Conservation (phyloP, 2,113 vertebrate genomes). For the Anoura caudifer region DNA sequence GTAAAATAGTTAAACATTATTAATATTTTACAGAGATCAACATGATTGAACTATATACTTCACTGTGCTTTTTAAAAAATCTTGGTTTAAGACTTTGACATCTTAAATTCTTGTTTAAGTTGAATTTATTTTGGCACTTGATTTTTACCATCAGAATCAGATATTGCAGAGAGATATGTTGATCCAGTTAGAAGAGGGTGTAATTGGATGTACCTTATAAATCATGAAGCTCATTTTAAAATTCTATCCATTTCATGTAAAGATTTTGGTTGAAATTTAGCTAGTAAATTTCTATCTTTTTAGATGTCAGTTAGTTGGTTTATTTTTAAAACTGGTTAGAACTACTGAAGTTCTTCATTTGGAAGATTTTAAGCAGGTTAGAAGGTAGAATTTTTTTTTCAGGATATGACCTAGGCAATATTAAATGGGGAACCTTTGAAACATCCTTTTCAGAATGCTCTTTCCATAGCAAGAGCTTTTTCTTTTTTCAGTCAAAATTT, state of each 20-base stretch:
- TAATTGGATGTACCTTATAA: constrained; percentile 26
- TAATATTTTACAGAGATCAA: constrained; percentile 19
- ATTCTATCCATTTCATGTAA: not conserved
- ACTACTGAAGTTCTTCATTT: not conserved
- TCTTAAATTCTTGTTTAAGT: not conserved
- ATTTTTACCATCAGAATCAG: constrained; percentile 21
- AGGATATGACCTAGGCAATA: not conserved
- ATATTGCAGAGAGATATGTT: not conserved
- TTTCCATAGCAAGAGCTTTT: not conserved
- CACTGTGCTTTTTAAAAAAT: not conserved
- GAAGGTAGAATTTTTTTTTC: not conserved
- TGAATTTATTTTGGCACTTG: constrained; percentile 12
- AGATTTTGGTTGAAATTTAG: constrained; percentile 28
- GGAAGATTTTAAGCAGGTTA: not conserved
- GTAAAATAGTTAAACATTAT: not conserved
- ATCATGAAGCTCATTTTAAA: constrained; percentile 13
- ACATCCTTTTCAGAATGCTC: constrained; percentile 14
- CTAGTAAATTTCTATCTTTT: not conserved
- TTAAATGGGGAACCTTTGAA: not conserved
- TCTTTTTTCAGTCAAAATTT: not conserved
- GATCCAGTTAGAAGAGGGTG: not conserved
- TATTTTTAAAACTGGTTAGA: constrained; percentile 25
- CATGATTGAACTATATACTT: constrained; percentile 1
- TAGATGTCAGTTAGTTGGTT: not conserved
- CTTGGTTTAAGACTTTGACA: constrained; percentile 18